phyloP scores from a whole-genome alignment of 2,113 vertebrate species.

The Bos javanicus region DNA sequence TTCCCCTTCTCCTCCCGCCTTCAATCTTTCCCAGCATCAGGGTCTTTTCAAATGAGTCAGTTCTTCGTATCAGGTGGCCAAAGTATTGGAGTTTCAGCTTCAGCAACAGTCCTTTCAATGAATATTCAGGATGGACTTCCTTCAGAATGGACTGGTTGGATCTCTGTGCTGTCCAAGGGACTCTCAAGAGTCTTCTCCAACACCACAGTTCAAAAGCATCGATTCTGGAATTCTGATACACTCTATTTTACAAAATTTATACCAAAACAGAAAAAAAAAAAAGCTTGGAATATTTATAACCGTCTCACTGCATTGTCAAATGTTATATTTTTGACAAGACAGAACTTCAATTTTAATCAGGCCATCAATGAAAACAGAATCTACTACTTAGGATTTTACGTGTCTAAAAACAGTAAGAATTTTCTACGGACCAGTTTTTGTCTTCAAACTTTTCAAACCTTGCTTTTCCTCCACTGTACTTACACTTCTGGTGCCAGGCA shows the following conservation, averaged over 20 bases:
- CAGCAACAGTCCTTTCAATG: not conserved
- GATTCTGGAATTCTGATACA: not conserved
- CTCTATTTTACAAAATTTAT: not conserved
- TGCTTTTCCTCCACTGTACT: not conserved
- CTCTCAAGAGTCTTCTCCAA: not conserved
- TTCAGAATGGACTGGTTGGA: not conserved
- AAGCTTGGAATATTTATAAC: not conserved
- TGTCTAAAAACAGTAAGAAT: not conserved
- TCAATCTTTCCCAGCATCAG: not conserved
- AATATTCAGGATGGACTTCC: not conserved
- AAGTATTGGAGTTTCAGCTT: not conserved
- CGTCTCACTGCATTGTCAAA: not conserved
- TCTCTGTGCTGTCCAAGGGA: not conserved
- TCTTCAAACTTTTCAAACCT: not conserved
- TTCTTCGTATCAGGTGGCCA: not conserved
- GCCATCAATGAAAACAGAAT: not conserved
- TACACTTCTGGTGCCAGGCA: not conserved
- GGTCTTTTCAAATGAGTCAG: not conserved
- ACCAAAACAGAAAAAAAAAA: not conserved
- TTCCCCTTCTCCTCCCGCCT: fast-evolving
- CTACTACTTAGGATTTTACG: not conserved
- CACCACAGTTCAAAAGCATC: not conserved
- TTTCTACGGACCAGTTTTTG: not conserved
- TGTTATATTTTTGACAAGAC: not conserved
- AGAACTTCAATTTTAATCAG: not conserved